Evolutionary conservation across 2,888 invertebrate species (phyloP), one percentile per base, ranked within the genome.

Genomic region (Cartodere bifasciata): DNA sequence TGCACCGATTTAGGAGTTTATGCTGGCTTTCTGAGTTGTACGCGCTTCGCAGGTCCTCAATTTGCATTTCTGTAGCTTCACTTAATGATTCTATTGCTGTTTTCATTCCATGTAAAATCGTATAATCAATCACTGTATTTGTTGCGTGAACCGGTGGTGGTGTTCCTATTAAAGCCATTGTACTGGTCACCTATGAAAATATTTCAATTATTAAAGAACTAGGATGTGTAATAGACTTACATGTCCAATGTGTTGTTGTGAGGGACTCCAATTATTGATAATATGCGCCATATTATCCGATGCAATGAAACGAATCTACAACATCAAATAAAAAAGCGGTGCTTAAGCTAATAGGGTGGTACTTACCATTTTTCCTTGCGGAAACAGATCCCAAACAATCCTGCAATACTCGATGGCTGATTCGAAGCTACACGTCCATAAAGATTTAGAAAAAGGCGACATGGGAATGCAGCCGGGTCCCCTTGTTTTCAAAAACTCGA

Each of bases 381-480:
- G 91, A 65, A 90, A 95, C n/a, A 97, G 66, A 61, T 98, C 97
- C 85, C 90, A 92, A 1, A 92, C 87, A 44, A 98, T 87, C 13
- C 97, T 74, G 48, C 92, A 90, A 55, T 95, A 97, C 60, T 98
- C 98, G 35, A 95, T 74, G 1, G 90, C 82, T 2, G 90, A 83
- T 65, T 97, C 97, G 1, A 95, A 86, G 42, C 86, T 84, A 50
- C 87, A 91, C 0, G 94, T 95, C 97, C 97, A 98, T 31, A 97
- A 57, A 1, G 88, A 84, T 61, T 97, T 97, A 38, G 78, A 79
- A 37, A 95, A 80, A 2, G 90, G 85, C 4, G 82, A 77, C 23
- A 87, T 64, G 1, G 79, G 82, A 31, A 82, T 79, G 45, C 77
- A 71, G 30, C 76, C 75, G 11, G 76, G 69, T 31, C 28, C 31